Conservation (phyloP, 2,797 vertebrate species). For the Setipinna tenuifilis region DNA sequence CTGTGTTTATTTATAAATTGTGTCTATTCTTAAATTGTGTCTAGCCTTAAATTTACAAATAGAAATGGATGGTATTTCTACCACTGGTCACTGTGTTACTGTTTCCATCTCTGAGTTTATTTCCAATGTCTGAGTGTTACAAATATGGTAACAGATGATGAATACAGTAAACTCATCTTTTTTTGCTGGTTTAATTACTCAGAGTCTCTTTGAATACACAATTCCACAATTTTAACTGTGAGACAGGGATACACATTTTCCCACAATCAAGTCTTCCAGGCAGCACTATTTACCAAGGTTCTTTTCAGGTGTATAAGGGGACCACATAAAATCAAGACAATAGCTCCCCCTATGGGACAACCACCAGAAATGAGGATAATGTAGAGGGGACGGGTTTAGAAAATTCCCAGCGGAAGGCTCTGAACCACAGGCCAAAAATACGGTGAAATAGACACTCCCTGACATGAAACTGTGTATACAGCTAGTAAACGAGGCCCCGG, state of each 20-base stretch:
- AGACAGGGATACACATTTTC: neutral
- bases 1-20: no score
- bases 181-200: neutral
- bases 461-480: slow-evolving; percentile 12
- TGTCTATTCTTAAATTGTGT: no score
- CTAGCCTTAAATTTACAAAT: no score
- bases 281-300: neutral
- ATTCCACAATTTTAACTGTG: no score
- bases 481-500: neutral
- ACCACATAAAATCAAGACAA: neutral
- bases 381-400: neutral
- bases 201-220: neutral
- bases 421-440: neutral
- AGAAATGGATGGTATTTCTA: no score
- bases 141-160: neutral
- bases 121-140: neutral
- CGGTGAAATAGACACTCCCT: neutral
- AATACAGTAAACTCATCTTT: neutral
- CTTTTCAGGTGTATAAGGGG: neutral
- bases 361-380: neutral
- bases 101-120: neutral
- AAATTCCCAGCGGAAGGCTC: neutral
- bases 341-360: neutral
- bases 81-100: neutral
- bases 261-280: neutral